phyloP scores from a whole-genome alignment of 2,113 vertebrate genomes.

The Bubo scandiacus region DNA sequence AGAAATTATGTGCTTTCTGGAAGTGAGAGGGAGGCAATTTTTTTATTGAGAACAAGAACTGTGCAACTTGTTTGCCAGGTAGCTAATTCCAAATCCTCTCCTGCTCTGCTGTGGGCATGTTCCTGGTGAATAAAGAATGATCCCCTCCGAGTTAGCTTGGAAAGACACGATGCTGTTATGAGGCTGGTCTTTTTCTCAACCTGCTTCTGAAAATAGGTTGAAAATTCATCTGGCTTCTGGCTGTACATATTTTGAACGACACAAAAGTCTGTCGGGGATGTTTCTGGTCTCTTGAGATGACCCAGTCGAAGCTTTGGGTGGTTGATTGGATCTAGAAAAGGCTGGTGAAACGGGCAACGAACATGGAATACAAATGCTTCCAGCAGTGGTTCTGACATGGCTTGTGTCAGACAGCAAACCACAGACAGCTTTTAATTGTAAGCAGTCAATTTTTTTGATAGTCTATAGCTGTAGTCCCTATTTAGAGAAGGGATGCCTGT shows the following conservation, averaged over 20 bases:
- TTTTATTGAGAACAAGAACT: not conserved
- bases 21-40: not conserved
- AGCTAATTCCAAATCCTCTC: not conserved
- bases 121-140: not conserved
- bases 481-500: not conserved
- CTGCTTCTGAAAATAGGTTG: not conserved
- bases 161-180: not conserved
- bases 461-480: not conserved
- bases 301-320: not conserved
- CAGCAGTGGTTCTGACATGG: not conserved
- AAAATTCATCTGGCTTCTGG: not conserved
- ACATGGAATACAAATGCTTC: not conserved
- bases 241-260: not conserved
- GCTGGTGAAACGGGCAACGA: not conserved
- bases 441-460: not conserved
- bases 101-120: not conserved
- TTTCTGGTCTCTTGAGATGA: not conserved
- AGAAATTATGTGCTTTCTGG: conserved; percentile 45
- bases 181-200: not conserved
- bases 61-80: conserved; percentile 26
- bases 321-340: not conserved
- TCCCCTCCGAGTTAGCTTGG: not conserved
- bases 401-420: not conserved
- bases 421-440: not conserved
- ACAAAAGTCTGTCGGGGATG: accelerated